These are phyloP conservation scores for Amphipyra tragopoginis DNA, from an alignment of 2,888 invertebrate species.

Conservation along the genomic window DNA sequence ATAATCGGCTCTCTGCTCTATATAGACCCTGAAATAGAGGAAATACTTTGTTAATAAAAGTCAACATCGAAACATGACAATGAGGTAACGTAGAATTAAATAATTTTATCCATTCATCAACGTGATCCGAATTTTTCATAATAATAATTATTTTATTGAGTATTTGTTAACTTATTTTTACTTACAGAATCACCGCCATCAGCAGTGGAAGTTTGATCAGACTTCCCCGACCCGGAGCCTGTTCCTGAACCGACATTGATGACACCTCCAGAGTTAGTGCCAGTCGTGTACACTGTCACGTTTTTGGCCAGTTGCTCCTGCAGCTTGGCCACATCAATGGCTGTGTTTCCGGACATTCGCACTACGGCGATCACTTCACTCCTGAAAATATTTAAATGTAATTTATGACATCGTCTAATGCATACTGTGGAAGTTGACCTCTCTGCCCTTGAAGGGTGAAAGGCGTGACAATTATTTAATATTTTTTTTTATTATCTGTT, in stretches of 20 bases:
- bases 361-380: constrained; percentile 94
- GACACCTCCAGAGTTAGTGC: constrained; percentile 61
- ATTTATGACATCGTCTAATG: neutral
- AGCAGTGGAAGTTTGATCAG: constrained; percentile 68
- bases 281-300: constrained; percentile 82
- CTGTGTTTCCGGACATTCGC: constrained; percentile 91
- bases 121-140: too few relatives aligned
- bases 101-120: too few relatives aligned
- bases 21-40: constrained; percentile 91
- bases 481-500: too few relatives aligned
- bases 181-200: constrained; percentile 79
- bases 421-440: neutral
- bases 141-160: too few relatives aligned
- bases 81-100: too few relatives aligned
- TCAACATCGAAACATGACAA: too few relatives aligned
- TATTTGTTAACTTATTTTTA: too few relatives aligned
- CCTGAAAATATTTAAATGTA: constrained; percentile 79
- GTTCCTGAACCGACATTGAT: constrained; percentile 57
- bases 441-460: too few relatives aligned
- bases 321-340: constrained; percentile 93
- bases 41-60: constrained; percentile 8
- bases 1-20: constrained; percentile 92
- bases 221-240: constrained; percentile 58
- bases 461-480: too few relatives aligned
- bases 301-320: constrained; percentile 90